phyloP scores from a whole-genome alignment of 2,113 vertebrate species.

The Vimba vimba region DNA sequence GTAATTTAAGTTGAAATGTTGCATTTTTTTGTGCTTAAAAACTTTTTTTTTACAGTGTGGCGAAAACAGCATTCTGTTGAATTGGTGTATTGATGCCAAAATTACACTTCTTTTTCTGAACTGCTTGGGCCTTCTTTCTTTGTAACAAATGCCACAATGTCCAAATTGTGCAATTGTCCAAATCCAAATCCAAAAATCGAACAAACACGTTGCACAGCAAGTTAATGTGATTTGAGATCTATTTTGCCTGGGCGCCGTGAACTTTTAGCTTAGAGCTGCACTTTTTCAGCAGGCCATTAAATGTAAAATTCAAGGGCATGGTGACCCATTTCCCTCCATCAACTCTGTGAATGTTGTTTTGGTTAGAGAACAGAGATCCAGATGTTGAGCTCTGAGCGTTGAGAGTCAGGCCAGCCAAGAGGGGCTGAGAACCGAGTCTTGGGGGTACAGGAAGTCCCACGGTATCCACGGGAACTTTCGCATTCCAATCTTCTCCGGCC shows the following conservation, averaged over 20 bases:
- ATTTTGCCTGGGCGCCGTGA: background rate
- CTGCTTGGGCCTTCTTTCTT: background rate
- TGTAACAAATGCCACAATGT: background rate
- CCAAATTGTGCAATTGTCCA: too few species aligned
- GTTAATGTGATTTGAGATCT: background rate
- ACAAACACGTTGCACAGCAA: background rate
- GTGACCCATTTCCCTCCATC: conserved; percentile 52
- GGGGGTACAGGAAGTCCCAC: conserved; percentile 78
- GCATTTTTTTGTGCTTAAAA: too few species aligned
- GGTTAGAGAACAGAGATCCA: conserved; percentile 67
- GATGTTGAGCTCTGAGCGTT: conserved; percentile 66
- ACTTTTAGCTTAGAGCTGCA: conserved; percentile 36
- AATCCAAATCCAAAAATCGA: background rate
- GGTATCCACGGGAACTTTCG: conserved; percentile 78
- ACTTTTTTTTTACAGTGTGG: too few species aligned
- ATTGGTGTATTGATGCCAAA: background rate
- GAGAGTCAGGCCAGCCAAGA: conserved; percentile 21
- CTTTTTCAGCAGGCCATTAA: conserved; percentile 50
- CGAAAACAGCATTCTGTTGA: background rate
- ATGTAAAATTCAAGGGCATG: conserved; percentile 46
- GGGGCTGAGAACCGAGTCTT: conserved; percentile 64
- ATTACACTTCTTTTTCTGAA: background rate
- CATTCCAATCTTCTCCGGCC: conserved; percentile 76
- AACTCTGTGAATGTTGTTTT: conserved; percentile 58
- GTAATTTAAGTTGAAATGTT: too few species aligned